phyloP scores from a whole-genome alignment of 1,140 invertebrate species.

The Drosophila quadrilineata region DNA sequence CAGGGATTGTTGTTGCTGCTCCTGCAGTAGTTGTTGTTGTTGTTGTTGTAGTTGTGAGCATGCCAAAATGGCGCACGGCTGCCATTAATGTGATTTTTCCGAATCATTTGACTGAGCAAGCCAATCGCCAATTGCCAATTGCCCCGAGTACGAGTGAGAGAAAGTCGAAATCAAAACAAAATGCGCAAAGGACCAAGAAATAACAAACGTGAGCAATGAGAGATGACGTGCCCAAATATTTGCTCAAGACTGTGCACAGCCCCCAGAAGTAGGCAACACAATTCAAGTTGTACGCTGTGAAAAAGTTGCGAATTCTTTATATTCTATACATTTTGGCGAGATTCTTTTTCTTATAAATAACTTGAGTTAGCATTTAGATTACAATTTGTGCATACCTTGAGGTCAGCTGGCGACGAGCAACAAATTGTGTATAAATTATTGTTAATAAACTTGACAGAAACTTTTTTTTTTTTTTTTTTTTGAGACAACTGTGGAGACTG shows the following conservation, averaged over 20 bases:
- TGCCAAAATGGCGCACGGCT: conserved; percentile 58
- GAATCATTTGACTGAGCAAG: conserved; percentile 64
- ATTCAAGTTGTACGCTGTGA: conserved; percentile 10
- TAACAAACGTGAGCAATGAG: conserved; percentile 40
- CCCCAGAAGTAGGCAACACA: conserved; percentile 16
- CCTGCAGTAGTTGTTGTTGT: too few species aligned
- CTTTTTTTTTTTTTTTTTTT: conserved; percentile 6
- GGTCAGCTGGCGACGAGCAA: conserved; percentile 4
- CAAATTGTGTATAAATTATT: conserved; percentile 35
- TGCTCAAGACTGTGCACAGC: conserved; percentile 32
- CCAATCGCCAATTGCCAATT: conserved; percentile 38
- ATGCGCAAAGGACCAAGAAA: conserved; percentile 8
- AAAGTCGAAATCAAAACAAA: not conserved
- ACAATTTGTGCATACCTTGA: conserved; percentile 20
- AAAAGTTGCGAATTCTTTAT: not conserved
- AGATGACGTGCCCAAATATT: conserved; percentile 71
- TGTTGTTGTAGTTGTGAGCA: conserved; percentile 10
- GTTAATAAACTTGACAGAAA: conserved; percentile 14
- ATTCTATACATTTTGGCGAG: conserved; percentile 12
- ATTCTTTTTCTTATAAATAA: not conserved
- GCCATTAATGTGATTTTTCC: conserved; percentile 77
- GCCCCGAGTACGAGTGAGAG: not conserved
- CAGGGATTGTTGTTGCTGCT: too few species aligned
- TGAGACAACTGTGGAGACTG: not conserved
- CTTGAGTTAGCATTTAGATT: conserved; percentile 16